Base-by-base conservation (phyloP, 2,888 invertebrate species). In the Rhabditoides inermis region DNA sequence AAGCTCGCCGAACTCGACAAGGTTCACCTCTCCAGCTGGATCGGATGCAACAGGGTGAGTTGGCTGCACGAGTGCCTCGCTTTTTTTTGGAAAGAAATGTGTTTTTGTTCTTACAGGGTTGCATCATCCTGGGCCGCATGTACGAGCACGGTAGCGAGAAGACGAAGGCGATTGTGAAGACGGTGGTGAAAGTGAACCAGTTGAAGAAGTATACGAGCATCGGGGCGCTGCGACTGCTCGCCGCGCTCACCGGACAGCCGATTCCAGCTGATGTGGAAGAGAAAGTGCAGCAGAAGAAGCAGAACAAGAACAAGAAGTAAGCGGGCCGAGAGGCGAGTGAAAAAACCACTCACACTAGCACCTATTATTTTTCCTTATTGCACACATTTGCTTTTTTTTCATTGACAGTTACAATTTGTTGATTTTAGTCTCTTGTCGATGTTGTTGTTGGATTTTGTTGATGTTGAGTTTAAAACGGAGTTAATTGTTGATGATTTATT, bases 81-180 rank as follows among this genome's bases (percentile, higher is more conserved):
- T 28, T 28, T 27, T 45, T 45, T 45, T 27, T 45, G 26, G 28
- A 15, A 10, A 46, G 15, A 39, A 27, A 39, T 49, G 15, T 10
- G 15, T 32, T 32, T 7, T 32, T 32, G 20, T 12, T 41, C 27
- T 32, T 58, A 7, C 40, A 63, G 56, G 74, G 73, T 26, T 73
- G 71, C 41, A 71, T 71, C 51, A 58, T 65, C 30, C 58, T 74
- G 6, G 46, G 65, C 41, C 57, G 64, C 45, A 68, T 73, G 68
- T 45, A 57, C 32, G 58, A 65, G 56, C 60, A 61, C 48, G 73
- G 72, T 1, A 41, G 56, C 26, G 49, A 52, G 4, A 51, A 47
- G 28, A 57, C 57, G 0, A 54, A 57, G 27, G 53, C 55, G 37
- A 61, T 60, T 51, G 42, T 67, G 26, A 53, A 51, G 36, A 40